Conservation (phyloP, 2,113 vertebrate species). For the Bos taurus region ARS-UCD2.0 NC_037328.1:96212501-96213000, state of each 20-base stretch:
- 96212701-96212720: neutral
- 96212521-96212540: neutral
- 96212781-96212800: neutral
- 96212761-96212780: neutral
- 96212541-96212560: neutral
- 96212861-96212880: neutral
- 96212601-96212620: neutral
- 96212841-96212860: fast-evolving
- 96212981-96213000: neutral
- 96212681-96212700: neutral
- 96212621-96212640: neutral
- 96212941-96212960: neutral
- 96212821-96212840: neutral
- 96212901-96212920: neutral
- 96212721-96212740: neutral
- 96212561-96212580: neutral
- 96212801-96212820: neutral
- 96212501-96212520: neutral
- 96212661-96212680: neutral
- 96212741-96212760: neutral
- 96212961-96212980: neutral
- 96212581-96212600: neutral
- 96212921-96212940: neutral
- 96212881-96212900: neutral
- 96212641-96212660: neutral